phyloP scores from a whole-genome alignment of 2,113 vertebrate species.

The Ceyx margarethae region DNA sequence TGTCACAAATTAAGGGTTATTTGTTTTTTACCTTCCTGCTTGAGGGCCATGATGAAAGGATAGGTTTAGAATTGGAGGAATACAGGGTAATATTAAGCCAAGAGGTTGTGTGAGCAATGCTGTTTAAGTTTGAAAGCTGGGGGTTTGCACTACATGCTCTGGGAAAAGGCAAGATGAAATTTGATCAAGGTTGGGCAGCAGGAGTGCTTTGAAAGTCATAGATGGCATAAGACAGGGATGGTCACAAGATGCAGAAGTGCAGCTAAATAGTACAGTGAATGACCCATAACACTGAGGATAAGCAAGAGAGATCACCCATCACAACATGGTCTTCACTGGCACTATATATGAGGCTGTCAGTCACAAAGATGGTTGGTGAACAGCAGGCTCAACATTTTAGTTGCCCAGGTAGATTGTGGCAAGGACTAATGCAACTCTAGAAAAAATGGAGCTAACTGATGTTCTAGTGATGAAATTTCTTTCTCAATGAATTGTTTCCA shows the following conservation, averaged over 20 bases:
- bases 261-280: not conserved
- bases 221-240: not conserved
- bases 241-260: not conserved
- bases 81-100: not conserved
- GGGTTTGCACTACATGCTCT: not conserved
- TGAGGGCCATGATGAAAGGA: not conserved
- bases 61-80: not conserved
- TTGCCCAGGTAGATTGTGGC: not conserved
- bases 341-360: fast-evolving
- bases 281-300: not conserved
- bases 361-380: not conserved
- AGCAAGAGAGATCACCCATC: not conserved
- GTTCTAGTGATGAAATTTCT: not conserved
- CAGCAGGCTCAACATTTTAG: not conserved
- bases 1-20: not conserved
- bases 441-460: not conserved
- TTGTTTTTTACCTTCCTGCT: not conserved
- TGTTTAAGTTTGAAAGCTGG: not conserved
- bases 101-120: not conserved
- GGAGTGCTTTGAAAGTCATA: not conserved
- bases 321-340: not conserved
- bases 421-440: not conserved
- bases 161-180: not conserved
- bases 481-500: not conserved
- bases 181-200: not conserved